Evolutionary conservation across 2,888 invertebrate species (phyloP).

Genomic region (Ochropleura leucogaster): DNA sequence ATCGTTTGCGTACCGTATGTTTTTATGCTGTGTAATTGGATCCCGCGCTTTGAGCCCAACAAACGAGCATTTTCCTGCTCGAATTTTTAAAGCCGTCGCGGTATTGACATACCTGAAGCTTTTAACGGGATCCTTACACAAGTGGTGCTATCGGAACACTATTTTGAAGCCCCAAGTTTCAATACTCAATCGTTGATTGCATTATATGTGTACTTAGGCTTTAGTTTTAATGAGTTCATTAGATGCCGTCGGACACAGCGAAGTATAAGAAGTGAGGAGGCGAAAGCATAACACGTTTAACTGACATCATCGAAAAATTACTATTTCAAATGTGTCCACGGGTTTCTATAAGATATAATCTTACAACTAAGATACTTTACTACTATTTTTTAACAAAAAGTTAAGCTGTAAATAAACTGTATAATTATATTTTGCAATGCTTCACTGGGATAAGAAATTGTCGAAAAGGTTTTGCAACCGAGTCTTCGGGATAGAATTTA

Average conservation of each 20-base stretch:
- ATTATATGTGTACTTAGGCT: background rate
- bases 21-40: constrained; percentile 41
- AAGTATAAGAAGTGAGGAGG: background rate
- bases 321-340: background rate
- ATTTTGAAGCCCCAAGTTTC: no score
- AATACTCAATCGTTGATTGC: background rate
- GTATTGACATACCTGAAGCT: constrained; percentile 15
- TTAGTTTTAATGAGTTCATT: background rate
- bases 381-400: background rate
- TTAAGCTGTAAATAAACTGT: background rate
- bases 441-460: background rate
- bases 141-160: background rate
- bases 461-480: background rate
- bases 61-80: constrained; percentile 10
- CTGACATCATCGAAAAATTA: background rate
- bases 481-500: background rate
- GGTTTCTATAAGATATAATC: no score
- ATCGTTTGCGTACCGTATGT: constrained; percentile 27
- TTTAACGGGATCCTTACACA: background rate
- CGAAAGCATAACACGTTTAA: background rate
- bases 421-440: background rate
- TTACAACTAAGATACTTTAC: no score
- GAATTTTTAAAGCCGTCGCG: constrained; percentile 14
- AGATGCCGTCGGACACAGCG: background rate
- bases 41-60: constrained; percentile 7